Evolutionary conservation across 1,140 invertebrate genomes (phyloP).

Genomic region (Phymastichus coffea): DNA sequence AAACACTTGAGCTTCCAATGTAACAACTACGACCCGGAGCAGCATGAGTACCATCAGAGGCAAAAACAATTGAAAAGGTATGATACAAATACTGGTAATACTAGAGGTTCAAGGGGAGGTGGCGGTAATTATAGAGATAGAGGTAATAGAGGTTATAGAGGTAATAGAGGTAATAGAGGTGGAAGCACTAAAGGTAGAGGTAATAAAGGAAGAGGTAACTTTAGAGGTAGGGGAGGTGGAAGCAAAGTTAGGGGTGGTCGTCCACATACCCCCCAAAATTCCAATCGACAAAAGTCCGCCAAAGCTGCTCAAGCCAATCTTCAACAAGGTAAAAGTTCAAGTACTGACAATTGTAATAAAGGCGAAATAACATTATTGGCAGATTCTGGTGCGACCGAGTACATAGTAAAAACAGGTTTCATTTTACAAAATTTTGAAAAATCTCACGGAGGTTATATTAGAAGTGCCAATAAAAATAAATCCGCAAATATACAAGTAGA

Average conservation of each 20-base stretch:
- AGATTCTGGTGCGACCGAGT: constrained; percentile 29
- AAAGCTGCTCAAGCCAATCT: not conserved
- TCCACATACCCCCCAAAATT: too few species aligned
- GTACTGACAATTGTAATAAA: not conserved
- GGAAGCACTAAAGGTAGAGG: not conserved
- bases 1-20: not conserved
- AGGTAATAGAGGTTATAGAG: too few species aligned
- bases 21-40: not conserved
- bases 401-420: constrained; percentile 23
- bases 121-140: too few species aligned
- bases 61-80: not conserved
- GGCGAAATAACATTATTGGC: constrained; percentile 23
- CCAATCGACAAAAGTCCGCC: not conserved
- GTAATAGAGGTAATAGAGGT: not conserved
- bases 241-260: not conserved
- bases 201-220: not conserved
- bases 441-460: constrained; percentile 10
- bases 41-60: not conserved
- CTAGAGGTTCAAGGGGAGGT: too few species aligned
- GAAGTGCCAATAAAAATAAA: constrained; percentile 29
- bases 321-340: not conserved
- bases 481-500: constrained; percentile 23
- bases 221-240: constrained; percentile 30
- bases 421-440: constrained; percentile 25
- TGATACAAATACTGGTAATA: too few species aligned